A percentile compares a stretch with the other conserved stretches of the same genome.
Conservation (phyloP, 2,888 invertebrate species). For the Ormia ochracea region DNA sequence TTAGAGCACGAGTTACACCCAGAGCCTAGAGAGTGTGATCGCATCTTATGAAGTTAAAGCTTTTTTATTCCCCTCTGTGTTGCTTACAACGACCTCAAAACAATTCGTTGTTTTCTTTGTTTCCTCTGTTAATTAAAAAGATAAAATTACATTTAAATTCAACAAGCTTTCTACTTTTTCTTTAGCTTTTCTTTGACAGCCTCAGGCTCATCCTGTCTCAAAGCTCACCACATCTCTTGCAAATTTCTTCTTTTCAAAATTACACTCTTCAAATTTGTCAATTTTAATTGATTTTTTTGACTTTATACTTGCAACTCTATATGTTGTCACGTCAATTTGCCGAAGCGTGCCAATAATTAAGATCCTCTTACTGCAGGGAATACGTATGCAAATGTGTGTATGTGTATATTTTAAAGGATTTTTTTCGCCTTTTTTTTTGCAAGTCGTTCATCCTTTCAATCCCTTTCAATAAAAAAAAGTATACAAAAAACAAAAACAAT, state of each 20-base stretch:
- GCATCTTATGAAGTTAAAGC: too few species aligned
- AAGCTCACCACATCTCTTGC: too few species aligned
- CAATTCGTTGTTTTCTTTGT: too few species aligned
- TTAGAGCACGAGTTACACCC: too few species aligned
- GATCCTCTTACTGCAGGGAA: constrained; percentile 63
- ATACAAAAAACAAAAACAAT: background rate
- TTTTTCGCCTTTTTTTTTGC: too few species aligned
- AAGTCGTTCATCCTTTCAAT: constrained; percentile 29
- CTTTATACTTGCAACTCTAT: constrained; percentile 45
- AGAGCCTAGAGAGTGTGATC: too few species aligned
- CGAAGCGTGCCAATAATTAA: constrained; percentile 74
- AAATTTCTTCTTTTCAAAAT: background rate
- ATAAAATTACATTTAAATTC: too few species aligned
- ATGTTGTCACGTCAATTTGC: constrained; percentile 40
- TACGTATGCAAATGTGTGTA: background rate
- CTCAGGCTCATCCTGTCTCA: too few species aligned
- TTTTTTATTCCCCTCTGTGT: too few species aligned
- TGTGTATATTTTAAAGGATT: background rate
- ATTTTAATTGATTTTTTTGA: constrained; percentile 60
- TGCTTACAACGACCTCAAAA: too few species aligned
- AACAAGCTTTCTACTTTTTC: too few species aligned
- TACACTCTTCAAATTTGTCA: constrained; percentile 40
- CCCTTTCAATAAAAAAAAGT: background rate
- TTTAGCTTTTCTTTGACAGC: background rate
- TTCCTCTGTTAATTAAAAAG: too few species aligned